Conservation (phyloP, 2,797 vertebrate species). For the Argentina silus region DNA sequence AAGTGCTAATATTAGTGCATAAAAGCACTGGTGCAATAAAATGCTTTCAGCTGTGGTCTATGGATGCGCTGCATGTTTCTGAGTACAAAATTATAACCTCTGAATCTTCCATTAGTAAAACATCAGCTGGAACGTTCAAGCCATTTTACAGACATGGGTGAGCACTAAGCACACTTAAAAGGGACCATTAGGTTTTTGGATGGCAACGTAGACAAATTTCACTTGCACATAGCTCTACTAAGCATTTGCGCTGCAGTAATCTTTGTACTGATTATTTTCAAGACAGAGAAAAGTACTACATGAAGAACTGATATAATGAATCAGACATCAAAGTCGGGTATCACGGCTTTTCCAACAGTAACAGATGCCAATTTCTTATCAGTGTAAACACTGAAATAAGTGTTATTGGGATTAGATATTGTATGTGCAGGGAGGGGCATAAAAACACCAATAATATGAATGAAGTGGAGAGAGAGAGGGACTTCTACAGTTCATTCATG, state of each 20-base stretch:
- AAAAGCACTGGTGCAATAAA: conserved; percentile 32
- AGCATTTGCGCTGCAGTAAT: too few species aligned
- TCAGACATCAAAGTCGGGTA: too few species aligned
- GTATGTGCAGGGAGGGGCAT: too few species aligned
- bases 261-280: too few species aligned
- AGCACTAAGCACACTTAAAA: conserved; percentile 60
- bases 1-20: conserved; percentile 33
- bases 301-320: too few species aligned
- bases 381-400: too few species aligned
- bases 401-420: too few species aligned
- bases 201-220: not conserved
- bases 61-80: conserved; percentile 10
- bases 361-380: too few species aligned
- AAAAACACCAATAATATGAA: too few species aligned
- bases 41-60: conserved; percentile 32
- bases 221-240: not conserved
- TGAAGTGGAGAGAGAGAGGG: not conserved
- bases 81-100: not conserved
- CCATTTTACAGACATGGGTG: conserved; percentile 35
- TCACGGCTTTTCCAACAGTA: too few species aligned
- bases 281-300: too few species aligned
- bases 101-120: conserved; percentile 28
- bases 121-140: conserved; percentile 39
- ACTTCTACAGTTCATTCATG: not conserved
- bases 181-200: conserved; percentile 14